Base-by-base conservation (phyloP, 2,113 vertebrate genomes). In the Prionailurus viverrinus region DNA sequence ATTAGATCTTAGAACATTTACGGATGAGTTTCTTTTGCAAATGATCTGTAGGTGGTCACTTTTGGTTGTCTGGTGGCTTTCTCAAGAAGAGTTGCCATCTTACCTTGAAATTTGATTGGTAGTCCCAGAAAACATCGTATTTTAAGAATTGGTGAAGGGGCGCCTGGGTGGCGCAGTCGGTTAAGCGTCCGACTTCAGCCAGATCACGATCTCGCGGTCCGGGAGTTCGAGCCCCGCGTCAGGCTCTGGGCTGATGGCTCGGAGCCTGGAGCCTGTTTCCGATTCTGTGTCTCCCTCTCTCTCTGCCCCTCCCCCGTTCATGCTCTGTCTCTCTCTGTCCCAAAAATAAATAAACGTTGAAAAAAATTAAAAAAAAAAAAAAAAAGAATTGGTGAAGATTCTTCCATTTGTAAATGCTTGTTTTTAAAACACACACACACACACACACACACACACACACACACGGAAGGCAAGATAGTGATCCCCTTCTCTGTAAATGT, bases 121-220 rank as follows among this genome's bases (percentile, higher is more conserved):
- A 92, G 2, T 74, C 10, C 23, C 21, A 48, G 29, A 88, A 84
- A 93, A 88, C 39, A 83, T 4, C 61, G 0, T 76, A n/a, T 95
- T 82, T 96, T 95, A 51, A 96, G 61, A 91, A 63, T 19, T 66
- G 61, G 27, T 39, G 33, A 92, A 87, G 68, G n/a, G n/a, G n/a
- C n/a, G n/a, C n/a, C n/a, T n/a, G n/a, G n/a, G n/a, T n/a, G n/a
- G n/a, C n/a, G n/a, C n/a, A n/a, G n/a, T n/a, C n/a, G n/a, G n/a
- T n/a, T n/a, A n/a, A n/a, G n/a, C n/a, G n/a, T n/a, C n/a, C n/a
- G n/a, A n/a, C n/a, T n/a, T n/a, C n/a, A n/a, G n/a, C n/a, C n/a
- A n/a, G n/a, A n/a, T n/a, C n/a, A n/a, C n/a, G n/a, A n/a, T n/a
- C n/a, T n/a, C n/a, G n/a, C n/a, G n/a, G n/a, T n/a, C n/a, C n/a